Base-by-base conservation (phyloP, 2,797 vertebrate genomes). In the Zenarchopterus dispar region DNA sequence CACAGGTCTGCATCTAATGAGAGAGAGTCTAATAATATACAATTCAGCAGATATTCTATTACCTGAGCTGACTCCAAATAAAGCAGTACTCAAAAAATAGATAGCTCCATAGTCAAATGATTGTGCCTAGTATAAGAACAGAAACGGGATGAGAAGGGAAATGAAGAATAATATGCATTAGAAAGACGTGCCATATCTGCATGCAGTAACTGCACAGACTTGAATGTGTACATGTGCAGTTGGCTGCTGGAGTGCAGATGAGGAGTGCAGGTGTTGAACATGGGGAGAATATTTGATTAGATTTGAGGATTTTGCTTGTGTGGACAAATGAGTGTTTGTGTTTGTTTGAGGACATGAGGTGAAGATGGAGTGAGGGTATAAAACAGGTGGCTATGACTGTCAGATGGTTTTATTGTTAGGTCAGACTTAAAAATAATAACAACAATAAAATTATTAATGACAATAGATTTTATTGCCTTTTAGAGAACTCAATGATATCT, bases 331-430 rank as follows among this genome's bases (percentile, higher is more conserved):
- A 73, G 51, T 6, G n/a, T 33, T 51, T 28, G 36, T 22, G 60
- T 22, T 51, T 46, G 73, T n/a, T 31, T 28, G 45, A 61, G 72
- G 62, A 28, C 80, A 77, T 82, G 81, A 59, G 75, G 81, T 61
- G 62, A 82, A 84, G 83, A 86, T 81, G 56, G 70, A 85, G 70
- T 70, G 69, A 77, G 56, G 72, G 69, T 75, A 73, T 80, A 75
- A 88, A 80, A 41, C 75, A 86, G 80, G 84, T 86, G 85, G 85
- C 68, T 70, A 65, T 73, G 71, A 66, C 69, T 78, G 71, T 73
- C 69, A 84, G 78, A 76, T 50, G 80, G 73, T 73, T 84, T 82
- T 80, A 81, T 61, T 73, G 54, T 36, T 58, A 6, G 28, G 23
- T 5, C 3, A 47, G 52, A 5, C 3, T n/a, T 16, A 26, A 41